Conservation (phyloP, 2,888 invertebrate species). For the Anthophora plumipes region DNA sequence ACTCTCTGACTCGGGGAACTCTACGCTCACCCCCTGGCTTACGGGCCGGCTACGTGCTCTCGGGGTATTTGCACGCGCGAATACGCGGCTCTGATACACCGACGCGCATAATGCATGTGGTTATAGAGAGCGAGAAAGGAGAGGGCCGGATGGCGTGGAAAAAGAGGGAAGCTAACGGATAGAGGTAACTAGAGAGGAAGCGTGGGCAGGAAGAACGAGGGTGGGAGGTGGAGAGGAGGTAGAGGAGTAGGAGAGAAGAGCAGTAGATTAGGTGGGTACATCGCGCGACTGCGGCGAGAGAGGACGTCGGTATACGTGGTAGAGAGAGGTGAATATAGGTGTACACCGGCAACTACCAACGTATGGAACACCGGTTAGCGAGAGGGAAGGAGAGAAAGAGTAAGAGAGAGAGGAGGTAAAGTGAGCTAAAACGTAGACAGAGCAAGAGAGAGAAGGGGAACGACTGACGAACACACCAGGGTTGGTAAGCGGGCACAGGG, state of each 20-base stretch:
- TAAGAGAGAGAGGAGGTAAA: slow-evolving; percentile 35
- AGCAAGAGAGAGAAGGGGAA: slow-evolving; percentile 4
- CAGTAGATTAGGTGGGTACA: slow-evolving; percentile 80
- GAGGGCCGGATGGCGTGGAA: slow-evolving; percentile 25
- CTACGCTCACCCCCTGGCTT: slow-evolving; percentile 39
- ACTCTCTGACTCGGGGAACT: slow-evolving; percentile 34
- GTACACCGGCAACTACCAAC: slow-evolving; percentile 63
- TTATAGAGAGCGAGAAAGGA: slow-evolving; percentile 54
- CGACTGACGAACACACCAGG: neutral
- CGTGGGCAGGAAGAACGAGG: too few relatives aligned
- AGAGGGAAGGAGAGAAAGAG: slow-evolving; percentile 21
- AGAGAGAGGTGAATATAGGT: slow-evolving; percentile 62
- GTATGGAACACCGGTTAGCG: slow-evolving; percentile 44
- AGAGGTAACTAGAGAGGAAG: slow-evolving; percentile 32
- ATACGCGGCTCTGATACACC: slow-evolving; percentile 66
- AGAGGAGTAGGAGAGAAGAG: slow-evolving; percentile 69
- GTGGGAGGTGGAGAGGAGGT: neutral
- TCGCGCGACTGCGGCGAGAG: slow-evolving; percentile 76
- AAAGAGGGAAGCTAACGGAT: slow-evolving; percentile 39
- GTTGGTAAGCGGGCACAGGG: neutral
- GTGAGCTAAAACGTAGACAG: slow-evolving; percentile 58
- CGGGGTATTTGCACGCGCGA: slow-evolving; percentile 67
- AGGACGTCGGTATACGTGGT: slow-evolving; percentile 64
- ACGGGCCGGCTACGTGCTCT: slow-evolving; percentile 49
- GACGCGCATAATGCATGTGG: slow-evolving; percentile 66